These are phyloP conservation scores for Eptesicus fuscus DNA, from an alignment of 2,113 vertebrate species.

Conservation along the genomic window DNA sequence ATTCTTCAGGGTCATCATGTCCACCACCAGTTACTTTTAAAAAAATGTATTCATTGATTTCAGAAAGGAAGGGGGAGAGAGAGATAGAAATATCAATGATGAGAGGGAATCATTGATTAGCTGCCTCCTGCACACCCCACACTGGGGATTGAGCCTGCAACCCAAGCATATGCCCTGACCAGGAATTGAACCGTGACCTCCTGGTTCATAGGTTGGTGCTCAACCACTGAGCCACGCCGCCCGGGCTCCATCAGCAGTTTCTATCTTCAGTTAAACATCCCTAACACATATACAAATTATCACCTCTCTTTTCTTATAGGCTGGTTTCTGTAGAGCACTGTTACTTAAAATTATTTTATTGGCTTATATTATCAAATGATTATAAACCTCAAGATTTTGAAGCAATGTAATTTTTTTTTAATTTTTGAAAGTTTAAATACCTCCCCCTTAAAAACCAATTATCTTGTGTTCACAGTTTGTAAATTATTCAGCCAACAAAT, in stretches of 20 bases:
- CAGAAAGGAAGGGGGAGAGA: too few species aligned
- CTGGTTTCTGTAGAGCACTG: background rate
- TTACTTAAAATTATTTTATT: slow-evolving; percentile 5
- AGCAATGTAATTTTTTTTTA: background rate
- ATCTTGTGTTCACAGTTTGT: background rate
- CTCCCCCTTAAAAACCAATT: background rate
- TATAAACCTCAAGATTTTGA: background rate
- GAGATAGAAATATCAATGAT: too few species aligned
- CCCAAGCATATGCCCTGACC: too few species aligned
- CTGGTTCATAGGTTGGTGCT: too few species aligned
- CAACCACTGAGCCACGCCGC: too few species aligned
- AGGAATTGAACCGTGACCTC: too few species aligned
- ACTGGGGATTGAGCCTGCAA: too few species aligned
- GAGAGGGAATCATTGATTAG: too few species aligned
- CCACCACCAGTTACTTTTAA: too few species aligned
- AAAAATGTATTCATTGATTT: too few species aligned
- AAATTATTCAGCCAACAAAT: background rate
- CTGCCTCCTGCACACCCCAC: too few species aligned
- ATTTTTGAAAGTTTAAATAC: background rate
- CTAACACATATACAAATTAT: background rate
- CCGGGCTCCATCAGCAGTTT: background rate
- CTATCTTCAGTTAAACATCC: background rate
- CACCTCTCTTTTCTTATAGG: background rate
- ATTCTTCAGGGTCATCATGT: background rate
- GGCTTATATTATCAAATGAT: background rate